These are phyloP conservation scores for Ctena decussata DNA, from an alignment of 2,888 invertebrate species.

Conservation along the genomic window DNA sequence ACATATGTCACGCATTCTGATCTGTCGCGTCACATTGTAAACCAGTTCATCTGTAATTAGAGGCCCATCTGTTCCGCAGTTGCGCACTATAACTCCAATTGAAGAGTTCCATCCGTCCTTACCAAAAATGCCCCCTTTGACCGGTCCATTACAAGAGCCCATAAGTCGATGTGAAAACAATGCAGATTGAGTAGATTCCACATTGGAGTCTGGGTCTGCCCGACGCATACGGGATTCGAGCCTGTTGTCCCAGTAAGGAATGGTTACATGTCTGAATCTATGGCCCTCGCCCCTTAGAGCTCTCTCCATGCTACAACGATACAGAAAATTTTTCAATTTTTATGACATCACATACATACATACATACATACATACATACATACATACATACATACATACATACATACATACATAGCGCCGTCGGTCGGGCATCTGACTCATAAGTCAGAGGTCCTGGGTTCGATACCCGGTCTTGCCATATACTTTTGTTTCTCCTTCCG, in stretches of 20 bases:
- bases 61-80: constrained; percentile 72
- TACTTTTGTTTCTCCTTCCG: no score
- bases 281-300: constrained; percentile 76
- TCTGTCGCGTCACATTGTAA: constrained; percentile 53
- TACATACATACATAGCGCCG: no score
- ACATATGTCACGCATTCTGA: constrained; percentile 59
- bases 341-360: no score
- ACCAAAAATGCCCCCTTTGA: constrained; percentile 72
- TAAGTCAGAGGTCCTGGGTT: no score
- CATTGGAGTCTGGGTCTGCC: constrained; percentile 49
- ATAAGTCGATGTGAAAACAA: constrained; percentile 72
- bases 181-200: constrained; percentile 52
- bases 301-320: no score
- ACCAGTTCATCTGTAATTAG: constrained; percentile 66
- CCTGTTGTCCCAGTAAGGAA: constrained; percentile 80
- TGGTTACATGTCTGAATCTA: constrained; percentile 62
- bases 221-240: constrained; percentile 64
- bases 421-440: no score
- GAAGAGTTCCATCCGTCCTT: constrained; percentile 69
- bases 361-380: no score
- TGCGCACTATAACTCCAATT: constrained; percentile 69
- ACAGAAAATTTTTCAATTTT: no score
- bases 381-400: no score
- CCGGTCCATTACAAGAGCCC: constrained; percentile 72
- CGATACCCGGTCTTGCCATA: no score